Percentiles rank a stretch among this genome's conserved stretches.
phyloP scores from a whole-genome alignment of 2,113 vertebrate species.

The Hylia prasina region DNA sequence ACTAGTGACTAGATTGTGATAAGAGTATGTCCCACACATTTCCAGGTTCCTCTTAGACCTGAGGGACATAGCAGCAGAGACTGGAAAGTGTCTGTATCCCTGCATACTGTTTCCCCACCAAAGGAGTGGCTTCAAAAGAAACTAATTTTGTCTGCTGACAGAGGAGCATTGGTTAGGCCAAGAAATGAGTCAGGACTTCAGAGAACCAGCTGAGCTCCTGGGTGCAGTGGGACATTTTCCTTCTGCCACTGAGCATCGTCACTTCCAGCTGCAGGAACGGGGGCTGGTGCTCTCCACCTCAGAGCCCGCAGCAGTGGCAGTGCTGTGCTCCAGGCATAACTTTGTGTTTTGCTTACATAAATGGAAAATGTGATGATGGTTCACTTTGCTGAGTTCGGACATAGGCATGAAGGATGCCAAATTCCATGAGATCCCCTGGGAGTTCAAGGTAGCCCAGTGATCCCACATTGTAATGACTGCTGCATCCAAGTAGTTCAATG shows the following conservation, averaged over 20 bases:
- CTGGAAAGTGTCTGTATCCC: not conserved
- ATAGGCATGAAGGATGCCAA: not conserved
- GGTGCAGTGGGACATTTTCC: not conserved
- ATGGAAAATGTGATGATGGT: not conserved
- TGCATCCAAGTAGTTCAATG: not conserved
- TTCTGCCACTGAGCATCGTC: not conserved
- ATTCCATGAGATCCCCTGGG: not conserved
- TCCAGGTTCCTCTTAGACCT: not conserved
- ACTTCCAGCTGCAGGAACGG: not conserved
- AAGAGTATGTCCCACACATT: not conserved
- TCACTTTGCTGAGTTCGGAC: not conserved
- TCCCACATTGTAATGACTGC: not conserved
- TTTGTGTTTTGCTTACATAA: not conserved
- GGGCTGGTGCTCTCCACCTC: not conserved
- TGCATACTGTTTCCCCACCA: not conserved
- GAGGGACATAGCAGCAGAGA: not conserved
- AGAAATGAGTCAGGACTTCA: not conserved
- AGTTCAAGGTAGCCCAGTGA: not conserved
- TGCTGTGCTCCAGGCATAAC: not conserved
- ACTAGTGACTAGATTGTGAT: not conserved
- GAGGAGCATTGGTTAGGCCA: not conserved
- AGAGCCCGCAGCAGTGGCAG: accelerated
- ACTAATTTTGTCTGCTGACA: not conserved
- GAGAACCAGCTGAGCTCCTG: not conserved
- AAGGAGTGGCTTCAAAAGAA: not conserved